Percentiles rank a stretch among this genome's conserved stretches.
phyloP scores from a whole-genome alignment of 2,113 vertebrate species.

The Cavia aperea region DNA sequence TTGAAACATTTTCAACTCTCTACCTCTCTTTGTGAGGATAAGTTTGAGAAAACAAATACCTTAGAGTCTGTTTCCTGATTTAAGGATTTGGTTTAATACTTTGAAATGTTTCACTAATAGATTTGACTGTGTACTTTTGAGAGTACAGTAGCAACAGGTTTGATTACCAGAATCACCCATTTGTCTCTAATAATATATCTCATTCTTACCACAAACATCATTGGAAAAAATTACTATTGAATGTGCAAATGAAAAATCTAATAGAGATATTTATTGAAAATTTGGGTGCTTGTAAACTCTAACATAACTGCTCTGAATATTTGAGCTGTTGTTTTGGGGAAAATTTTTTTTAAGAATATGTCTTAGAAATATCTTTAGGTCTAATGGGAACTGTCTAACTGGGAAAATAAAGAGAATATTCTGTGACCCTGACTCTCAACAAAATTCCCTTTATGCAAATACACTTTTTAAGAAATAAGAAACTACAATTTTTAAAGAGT shows the following conservation, averaged over 20 bases:
- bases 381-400: not conserved
- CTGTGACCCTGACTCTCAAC: not conserved
- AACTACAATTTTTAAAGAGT: not conserved
- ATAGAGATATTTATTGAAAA: not conserved
- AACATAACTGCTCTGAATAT: not conserved
- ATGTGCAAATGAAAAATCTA: not conserved
- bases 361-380: not conserved
- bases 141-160: not conserved
- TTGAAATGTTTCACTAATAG: slow-evolving; percentile 18
- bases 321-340: not conserved
- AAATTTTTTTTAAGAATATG: not conserved
- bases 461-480: not conserved
- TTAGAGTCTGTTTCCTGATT: not conserved
- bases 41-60: not conserved
- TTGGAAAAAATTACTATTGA: not conserved
- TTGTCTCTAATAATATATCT: not conserved
- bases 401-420: not conserved
- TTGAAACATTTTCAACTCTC: not conserved
- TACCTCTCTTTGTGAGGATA: not conserved
- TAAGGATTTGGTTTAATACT: not conserved
- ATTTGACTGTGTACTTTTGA: not conserved
- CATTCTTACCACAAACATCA: not conserved
- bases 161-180: not conserved
- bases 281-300: not conserved
- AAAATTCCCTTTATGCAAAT: not conserved